phyloP scores from a whole-genome alignment of 2,113 vertebrate species.

The Ictidomys tridecemlineatus region DNA sequence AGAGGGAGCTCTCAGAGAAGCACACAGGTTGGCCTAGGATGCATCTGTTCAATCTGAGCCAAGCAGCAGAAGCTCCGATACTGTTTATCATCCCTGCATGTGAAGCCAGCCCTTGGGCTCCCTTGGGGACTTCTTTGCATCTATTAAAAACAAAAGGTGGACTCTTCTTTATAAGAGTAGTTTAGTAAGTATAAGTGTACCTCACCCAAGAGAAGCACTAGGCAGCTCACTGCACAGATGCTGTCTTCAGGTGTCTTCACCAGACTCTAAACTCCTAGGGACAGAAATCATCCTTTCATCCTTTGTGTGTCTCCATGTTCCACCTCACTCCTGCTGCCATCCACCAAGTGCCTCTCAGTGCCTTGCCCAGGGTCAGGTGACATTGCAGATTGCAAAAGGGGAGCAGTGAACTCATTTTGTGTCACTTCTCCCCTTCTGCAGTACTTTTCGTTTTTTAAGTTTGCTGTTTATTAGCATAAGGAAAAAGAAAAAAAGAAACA shows the following conservation, averaged over 20 bases:
- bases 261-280: neutral
- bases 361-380: neutral
- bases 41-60: constrained; percentile 46
- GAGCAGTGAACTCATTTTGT: neutral
- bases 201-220: neutral
- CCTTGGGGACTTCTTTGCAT: neutral
- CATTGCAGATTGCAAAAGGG: neutral
- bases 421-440: neutral
- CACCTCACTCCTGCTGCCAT: neutral
- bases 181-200: neutral
- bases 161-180: neutral
- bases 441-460: neutral
- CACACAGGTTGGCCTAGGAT: neutral
- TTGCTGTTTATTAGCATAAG: constrained; percentile 21
- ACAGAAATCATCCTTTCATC: neutral
- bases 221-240: neutral
- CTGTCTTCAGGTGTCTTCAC: neutral
- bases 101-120: neutral
- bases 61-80: neutral
- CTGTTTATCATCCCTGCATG: neutral
- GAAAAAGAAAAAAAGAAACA: constrained; percentile 59
- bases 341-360: neutral
- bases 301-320: neutral
- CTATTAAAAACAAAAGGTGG: neutral
- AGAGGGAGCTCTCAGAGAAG: neutral